These are phyloP conservation scores for Ramphastos sulfuratus DNA, from an alignment of 2,113 vertebrate species.

Conservation along the genomic window DNA sequence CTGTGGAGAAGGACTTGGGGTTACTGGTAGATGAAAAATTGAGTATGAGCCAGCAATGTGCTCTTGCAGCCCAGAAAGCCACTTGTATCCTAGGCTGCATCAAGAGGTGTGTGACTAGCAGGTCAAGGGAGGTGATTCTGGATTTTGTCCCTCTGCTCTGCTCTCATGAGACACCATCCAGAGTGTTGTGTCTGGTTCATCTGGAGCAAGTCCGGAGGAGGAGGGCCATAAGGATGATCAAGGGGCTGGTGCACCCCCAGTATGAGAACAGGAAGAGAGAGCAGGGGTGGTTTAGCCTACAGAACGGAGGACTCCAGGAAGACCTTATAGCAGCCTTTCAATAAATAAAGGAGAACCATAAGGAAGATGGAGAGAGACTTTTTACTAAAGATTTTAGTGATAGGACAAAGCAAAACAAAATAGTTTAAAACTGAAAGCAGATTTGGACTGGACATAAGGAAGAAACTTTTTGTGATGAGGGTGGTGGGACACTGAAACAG, in stretches of 20 bases:
- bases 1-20: too few species aligned
- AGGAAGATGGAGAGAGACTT: neutral
- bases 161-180: neutral
- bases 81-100: accelerated
- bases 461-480: neutral
- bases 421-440: neutral
- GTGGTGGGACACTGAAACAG: neutral
- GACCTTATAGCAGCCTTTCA: neutral
- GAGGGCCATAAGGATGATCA: neutral
- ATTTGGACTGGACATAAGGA: neutral
- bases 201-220: neutral
- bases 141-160: neutral
- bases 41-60: too few species aligned
- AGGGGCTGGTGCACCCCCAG: neutral
- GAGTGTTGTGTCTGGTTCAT: accelerated
- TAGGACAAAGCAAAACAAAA: neutral
- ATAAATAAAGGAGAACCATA: neutral
- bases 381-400: neutral
- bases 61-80: neutral
- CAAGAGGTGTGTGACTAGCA: neutral
- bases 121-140: accelerated
- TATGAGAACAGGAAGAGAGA: neutral
- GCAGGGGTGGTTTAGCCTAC: neutral
- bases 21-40: too few species aligned
- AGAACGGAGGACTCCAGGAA: neutral